phyloP scores from a whole-genome alignment of 1,140 invertebrate species.

The Trachymyrmex cornetzi region DNA sequence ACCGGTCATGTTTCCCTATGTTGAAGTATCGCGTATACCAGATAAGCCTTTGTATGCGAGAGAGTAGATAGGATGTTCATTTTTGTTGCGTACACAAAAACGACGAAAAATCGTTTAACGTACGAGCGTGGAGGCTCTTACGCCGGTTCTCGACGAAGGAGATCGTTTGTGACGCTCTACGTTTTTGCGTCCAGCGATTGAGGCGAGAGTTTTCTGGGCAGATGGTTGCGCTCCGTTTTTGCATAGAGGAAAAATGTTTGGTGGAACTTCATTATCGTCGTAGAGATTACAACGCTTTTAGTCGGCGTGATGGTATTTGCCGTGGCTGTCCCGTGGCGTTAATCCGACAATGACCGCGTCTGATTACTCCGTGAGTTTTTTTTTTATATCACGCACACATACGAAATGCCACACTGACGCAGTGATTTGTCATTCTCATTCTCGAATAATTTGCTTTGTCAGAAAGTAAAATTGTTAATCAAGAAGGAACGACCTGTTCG shows the following conservation, averaged over 20 bases:
- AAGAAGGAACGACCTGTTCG: slow-evolving; percentile 1
- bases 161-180: slow-evolving; percentile 50
- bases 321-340: slow-evolving; percentile 28
- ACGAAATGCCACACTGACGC: background rate
- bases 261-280: slow-evolving; percentile 55
- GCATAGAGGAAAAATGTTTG: slow-evolving; percentile 52
- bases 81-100: slow-evolving; percentile 54
- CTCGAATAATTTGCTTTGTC: slow-evolving; percentile 34
- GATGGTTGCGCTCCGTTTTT: slow-evolving; percentile 45
- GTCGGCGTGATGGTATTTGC: slow-evolving; percentile 42
- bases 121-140: slow-evolving; percentile 46
- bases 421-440: slow-evolving; percentile 43
- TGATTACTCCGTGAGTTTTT: slow-evolving; percentile 25
- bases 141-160: slow-evolving; percentile 45
- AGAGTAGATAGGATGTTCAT: slow-evolving; percentile 34
- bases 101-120: slow-evolving; percentile 46
- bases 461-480: slow-evolving; percentile 46
- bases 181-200: slow-evolving; percentile 51
- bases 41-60: slow-evolving; percentile 49
- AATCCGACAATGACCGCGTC: slow-evolving; percentile 50
- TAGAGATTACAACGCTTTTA: slow-evolving; percentile 59
- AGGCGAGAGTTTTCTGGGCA: slow-evolving; percentile 49
- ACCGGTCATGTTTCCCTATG: background rate
- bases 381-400: background rate
- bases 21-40: slow-evolving; percentile 37